These are phyloP conservation scores for Collichthys lucidus DNA, from an alignment of 2,113 vertebrate genomes.

Conservation along the genomic window DNA sequence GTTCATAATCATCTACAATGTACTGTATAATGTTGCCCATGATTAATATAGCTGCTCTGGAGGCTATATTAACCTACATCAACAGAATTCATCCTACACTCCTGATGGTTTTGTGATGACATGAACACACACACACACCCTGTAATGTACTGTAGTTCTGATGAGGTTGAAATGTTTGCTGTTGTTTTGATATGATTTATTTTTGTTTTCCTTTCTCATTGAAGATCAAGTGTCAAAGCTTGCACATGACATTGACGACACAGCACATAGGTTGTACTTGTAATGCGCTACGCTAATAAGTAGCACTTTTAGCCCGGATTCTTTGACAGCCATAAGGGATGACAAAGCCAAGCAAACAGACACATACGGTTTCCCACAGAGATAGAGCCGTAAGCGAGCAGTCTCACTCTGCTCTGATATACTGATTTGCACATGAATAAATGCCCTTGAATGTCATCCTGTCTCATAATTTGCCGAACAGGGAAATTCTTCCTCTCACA, in stretches of 20 bases:
- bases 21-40: slow-evolving; percentile 69
- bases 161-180: slow-evolving; percentile 52
- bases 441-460: slow-evolving; percentile 75
- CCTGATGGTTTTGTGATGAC: slow-evolving; percentile 66
- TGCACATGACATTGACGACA: slow-evolving; percentile 22
- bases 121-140: slow-evolving; percentile 39
- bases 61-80: slow-evolving; percentile 78
- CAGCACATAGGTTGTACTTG: slow-evolving; percentile 4
- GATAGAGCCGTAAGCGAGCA: slow-evolving; percentile 55
- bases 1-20: slow-evolving; percentile 71
- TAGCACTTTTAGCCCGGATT: slow-evolving; percentile 42
- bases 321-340: slow-evolving; percentile 48
- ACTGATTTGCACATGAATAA: slow-evolving; percentile 77
- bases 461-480: slow-evolving; percentile 71
- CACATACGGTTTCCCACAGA: slow-evolving; percentile 52
- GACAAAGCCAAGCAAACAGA: slow-evolving; percentile 56
- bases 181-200: slow-evolving; percentile 30
- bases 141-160: slow-evolving; percentile 30
- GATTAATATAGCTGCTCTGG: slow-evolving; percentile 78
- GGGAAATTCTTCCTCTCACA: slow-evolving; percentile 64
- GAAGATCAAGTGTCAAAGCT: slow-evolving; percentile 30
- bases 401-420: slow-evolving; percentile 66
- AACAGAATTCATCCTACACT: slow-evolving; percentile 71
- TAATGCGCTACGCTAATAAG: slow-evolving; percentile 38
- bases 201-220: slow-evolving; percentile 12